phyloP scores from a whole-genome alignment of 2,888 invertebrate genomes.

The Mechanitis mazaeus region DNA sequence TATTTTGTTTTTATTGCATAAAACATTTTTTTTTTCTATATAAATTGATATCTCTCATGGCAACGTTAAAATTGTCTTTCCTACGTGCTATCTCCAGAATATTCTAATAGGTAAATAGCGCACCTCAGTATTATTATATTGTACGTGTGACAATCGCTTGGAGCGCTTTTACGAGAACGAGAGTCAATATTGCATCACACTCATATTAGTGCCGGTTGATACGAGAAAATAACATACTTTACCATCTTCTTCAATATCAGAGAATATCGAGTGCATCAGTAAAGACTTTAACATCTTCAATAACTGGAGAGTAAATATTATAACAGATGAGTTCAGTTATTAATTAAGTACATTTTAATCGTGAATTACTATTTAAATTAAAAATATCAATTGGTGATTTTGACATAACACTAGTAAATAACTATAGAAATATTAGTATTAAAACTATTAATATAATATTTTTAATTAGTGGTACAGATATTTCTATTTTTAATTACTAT shows the following conservation, averaged over 20 bases:
- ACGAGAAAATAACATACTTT: constrained; percentile 57
- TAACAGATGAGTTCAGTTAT: too few relatives aligned
- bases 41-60: constrained; percentile 50
- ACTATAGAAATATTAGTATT: too few relatives aligned
- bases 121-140: constrained; percentile 27
- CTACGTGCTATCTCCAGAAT: constrained; percentile 54
- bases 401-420: too few relatives aligned
- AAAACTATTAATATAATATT: too few relatives aligned
- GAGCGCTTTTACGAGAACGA: constrained; percentile 64
- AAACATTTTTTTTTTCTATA: too few relatives aligned
- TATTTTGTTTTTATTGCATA: too few relatives aligned
- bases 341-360: too few relatives aligned
- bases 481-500: too few relatives aligned
- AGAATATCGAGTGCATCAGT: constrained; percentile 43
- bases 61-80: constrained; percentile 54
- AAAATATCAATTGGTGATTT: too few relatives aligned
- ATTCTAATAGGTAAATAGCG: constrained; percentile 59
- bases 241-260: constrained; percentile 67
- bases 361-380: too few relatives aligned
- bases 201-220: constrained; percentile 61
- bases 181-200: constrained; percentile 31
- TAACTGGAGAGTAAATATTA: too few relatives aligned
- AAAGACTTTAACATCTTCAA: constrained; percentile 20
- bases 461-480: too few relatives aligned
- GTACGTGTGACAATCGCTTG: constrained; percentile 46